Evolutionary conservation across 2,113 vertebrate genomes (phyloP), one percentile per base, ranked within the genome.

Genomic region (Syngnathoides biaculeatus): DNA sequence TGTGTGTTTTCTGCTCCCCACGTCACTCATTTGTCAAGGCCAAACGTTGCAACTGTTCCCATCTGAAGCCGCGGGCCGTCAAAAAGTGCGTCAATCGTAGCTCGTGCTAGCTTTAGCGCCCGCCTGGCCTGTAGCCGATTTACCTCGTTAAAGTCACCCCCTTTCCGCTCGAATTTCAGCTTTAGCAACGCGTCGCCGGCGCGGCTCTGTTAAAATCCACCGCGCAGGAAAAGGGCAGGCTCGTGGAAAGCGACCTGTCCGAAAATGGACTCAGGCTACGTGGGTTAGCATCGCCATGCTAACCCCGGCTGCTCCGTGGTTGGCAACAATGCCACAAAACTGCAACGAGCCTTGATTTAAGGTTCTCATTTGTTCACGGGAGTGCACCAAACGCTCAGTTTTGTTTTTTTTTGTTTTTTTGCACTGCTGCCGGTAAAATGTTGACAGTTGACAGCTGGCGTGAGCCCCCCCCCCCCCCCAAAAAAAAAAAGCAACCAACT

Each of bases 371-470:
- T 5, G n/a, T 7, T 0, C 60, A 8, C 43, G 17, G 0, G 26
- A 15, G 1, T 4, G 40, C 24, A 3, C 0, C 0, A 1, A 0
- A 2, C 0, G 8, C n/a, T 56, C 15, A 8, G 38, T 20, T n/a
- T n/a, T n/a, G n/a, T n/a, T n/a, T n/a, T n/a, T n/a, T n/a, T n/a
- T n/a, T n/a, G n/a, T n/a, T n/a, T 13, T 1, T 13, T 24, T 2
- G 14, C 2, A 4, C 13, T 27, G 6, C 2, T 7, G 47, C 10
- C 15, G 24, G 19, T 8, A 5, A 69, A 59, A 64, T 10, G 8
- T 24, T 45, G 10, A 47, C 60, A 72, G 55, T 57, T 57, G 86
- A 84, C 84, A 84, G 86, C 81, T 89, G 79, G 58, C 59, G 63
- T 57, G 10, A 47, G 42, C 70, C 74, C 71, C 60, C 48, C 45